phyloP scores from a whole-genome alignment of 1,140 invertebrate genomes.

The Araneus ventricosus region DNA sequence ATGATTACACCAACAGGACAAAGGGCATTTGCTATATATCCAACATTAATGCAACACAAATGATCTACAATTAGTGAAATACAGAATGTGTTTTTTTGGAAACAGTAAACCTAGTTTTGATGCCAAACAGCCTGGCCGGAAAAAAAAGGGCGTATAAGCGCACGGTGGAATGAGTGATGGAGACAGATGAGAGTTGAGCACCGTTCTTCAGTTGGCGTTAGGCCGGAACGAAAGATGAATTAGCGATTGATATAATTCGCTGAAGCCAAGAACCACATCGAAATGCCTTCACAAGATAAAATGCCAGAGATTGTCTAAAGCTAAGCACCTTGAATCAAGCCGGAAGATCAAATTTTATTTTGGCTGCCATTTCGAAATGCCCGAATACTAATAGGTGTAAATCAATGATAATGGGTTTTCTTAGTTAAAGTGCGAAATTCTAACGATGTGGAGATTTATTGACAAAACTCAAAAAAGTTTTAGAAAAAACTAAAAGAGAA shows the following conservation, averaged over 20 bases:
- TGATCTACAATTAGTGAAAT: too few relatives aligned
- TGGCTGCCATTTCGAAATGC: too few relatives aligned
- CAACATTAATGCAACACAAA: too few relatives aligned
- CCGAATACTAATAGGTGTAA: neutral
- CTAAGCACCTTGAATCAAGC: neutral
- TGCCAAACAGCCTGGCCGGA: neutral
- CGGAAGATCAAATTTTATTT: too few relatives aligned
- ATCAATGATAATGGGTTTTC: too few relatives aligned
- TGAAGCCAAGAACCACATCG: neutral
- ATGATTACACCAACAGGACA: too few relatives aligned
- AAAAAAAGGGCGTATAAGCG: neutral
- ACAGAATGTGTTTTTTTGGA: neutral
- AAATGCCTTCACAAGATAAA: neutral
- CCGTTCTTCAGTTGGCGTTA: neutral
- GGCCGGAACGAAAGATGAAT: conserved; percentile 8
- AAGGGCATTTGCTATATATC: too few relatives aligned
- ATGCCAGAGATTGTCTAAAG: neutral
- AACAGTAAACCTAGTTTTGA: neutral
- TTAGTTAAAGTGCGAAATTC: too few relatives aligned
- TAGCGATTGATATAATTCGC: neutral
- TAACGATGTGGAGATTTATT: too few relatives aligned
- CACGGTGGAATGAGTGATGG: conserved; percentile 29
- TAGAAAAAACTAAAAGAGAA: too few relatives aligned
- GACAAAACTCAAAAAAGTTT: too few relatives aligned
- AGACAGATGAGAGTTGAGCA: conserved; percentile 6